Conservation (phyloP, 2,797 vertebrate genomes). For the Spea hammondii region DNA sequence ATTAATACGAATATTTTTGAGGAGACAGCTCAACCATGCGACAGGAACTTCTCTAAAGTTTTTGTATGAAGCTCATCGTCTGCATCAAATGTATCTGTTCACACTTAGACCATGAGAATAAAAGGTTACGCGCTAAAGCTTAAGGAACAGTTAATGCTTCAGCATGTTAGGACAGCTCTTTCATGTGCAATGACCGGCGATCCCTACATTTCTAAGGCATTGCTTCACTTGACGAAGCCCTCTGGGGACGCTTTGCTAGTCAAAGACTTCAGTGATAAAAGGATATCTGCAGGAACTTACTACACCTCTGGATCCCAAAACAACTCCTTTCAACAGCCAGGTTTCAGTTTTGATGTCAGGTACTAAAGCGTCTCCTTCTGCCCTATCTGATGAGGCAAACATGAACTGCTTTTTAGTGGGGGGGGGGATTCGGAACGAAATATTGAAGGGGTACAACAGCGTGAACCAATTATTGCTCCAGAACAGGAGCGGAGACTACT, state of each 20-base stretch:
- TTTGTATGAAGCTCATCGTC: neutral
- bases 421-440: constrained; percentile 16
- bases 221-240: constrained; percentile 49
- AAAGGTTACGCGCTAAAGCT: constrained; percentile 16
- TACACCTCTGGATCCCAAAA: constrained; percentile 34
- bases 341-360: constrained; percentile 55
- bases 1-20: too few relatives aligned
- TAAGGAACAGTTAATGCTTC: constrained; percentile 25
- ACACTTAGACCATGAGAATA: constrained; percentile 21
- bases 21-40: too few relatives aligned
- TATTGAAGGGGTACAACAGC: neutral
- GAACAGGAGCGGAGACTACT: constrained; percentile 28
- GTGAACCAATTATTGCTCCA: constrained; percentile 4
- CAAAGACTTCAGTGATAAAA: constrained; percentile 55
- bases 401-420: constrained; percentile 28
- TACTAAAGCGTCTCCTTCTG: constrained; percentile 19
- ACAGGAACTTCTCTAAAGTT: neutral
- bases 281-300: constrained; percentile 44
- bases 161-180: constrained; percentile 34
- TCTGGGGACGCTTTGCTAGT: constrained; percentile 49
- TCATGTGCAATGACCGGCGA: constrained; percentile 38
- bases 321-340: constrained; percentile 46
- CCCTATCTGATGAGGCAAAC: constrained; percentile 46
- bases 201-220: constrained; percentile 29
- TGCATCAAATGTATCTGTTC: neutral